phyloP scores from a whole-genome alignment of 53 echinoderm and acorn worm species.

The Stichopus horrens region DNA sequence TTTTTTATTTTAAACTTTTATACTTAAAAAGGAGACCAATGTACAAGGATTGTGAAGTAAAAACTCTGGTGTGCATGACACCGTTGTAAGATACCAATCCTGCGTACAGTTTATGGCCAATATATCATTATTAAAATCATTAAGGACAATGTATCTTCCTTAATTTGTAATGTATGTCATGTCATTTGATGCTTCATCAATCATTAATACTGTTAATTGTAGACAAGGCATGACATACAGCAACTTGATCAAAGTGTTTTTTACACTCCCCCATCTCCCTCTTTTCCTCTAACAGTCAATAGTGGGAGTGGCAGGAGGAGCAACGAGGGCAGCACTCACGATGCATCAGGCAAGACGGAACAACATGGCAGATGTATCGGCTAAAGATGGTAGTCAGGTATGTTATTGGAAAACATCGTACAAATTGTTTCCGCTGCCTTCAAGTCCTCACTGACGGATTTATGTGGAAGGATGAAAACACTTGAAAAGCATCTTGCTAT shows the following conservation, averaged over 20 bases:
- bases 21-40: too few species aligned
- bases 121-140: background rate
- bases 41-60: too few species aligned
- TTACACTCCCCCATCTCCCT: background rate
- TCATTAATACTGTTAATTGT: too few species aligned
- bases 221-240: too few species aligned
- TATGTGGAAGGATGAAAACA: too few species aligned
- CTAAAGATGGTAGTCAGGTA: constrained; percentile 98
- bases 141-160: background rate
- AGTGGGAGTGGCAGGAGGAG: constrained; percentile 93
- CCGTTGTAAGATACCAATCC: too few species aligned
- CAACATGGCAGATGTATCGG: constrained; percentile 99
- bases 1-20: too few species aligned
- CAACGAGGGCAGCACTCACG: constrained; percentile 95
- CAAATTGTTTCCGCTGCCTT: too few species aligned
- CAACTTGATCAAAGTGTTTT: background rate
- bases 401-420: background rate
- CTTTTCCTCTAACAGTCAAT: constrained; percentile 60
- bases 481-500: too few species aligned
- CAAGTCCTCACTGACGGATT: too few species aligned
- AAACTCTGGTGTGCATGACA: too few species aligned
- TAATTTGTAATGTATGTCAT: background rate
- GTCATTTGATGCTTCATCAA: too few species aligned
- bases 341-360: constrained; percentile 97
- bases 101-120: background rate